Base-by-base conservation (phyloP, 2,888 invertebrate genomes). In the Andrena praecox region DNA sequence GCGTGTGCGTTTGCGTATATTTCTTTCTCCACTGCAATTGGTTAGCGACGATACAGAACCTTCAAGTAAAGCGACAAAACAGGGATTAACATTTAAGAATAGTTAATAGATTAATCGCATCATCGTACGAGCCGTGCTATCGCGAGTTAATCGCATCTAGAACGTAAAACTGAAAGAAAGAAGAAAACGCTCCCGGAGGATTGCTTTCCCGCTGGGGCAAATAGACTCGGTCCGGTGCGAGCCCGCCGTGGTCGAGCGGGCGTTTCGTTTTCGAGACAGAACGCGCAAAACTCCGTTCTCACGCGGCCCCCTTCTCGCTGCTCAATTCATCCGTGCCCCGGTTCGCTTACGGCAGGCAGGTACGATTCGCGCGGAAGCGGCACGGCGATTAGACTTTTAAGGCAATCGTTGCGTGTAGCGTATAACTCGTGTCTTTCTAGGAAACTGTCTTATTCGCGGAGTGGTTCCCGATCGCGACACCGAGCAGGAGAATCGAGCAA, bases 21-120 rank as follows among this genome's bases (percentile, higher is more conserved):
- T 84, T 82, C 77, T 69, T 90, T 90, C 89, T 90, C 91, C 91
- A 92, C 91, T 93, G 91, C 91, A 90, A 84, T 92, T 91, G 93
- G 91, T 56, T 93, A 93, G 91, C 91, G 88, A 90, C 88, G 88
- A 91, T 93, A 92, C 91, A 93, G 91, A 93, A 93, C 80, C 78
- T 87, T 86, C 80, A 80, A 75, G 82, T 84, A 87, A 89, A 87
- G 88, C 85, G 77, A 42, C 42, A 85, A 88, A 87, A 90, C 80
- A 85, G 87, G 87, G 80, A 86, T 86, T 87, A 89, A 88, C 89
- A 87, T 87, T 86, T 90, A 87, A 91, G 87, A 85, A 88, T 89
- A 88, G 91, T 93, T 93, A 93, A 93, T 93, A 91, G 90, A 93
- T 93, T 93, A 92, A 92, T 92, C 85, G 90, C 89, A 91, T 90